Base-by-base conservation (phyloP, 2,113 vertebrate genomes). In the Pygathrix nemaeus region DNA sequence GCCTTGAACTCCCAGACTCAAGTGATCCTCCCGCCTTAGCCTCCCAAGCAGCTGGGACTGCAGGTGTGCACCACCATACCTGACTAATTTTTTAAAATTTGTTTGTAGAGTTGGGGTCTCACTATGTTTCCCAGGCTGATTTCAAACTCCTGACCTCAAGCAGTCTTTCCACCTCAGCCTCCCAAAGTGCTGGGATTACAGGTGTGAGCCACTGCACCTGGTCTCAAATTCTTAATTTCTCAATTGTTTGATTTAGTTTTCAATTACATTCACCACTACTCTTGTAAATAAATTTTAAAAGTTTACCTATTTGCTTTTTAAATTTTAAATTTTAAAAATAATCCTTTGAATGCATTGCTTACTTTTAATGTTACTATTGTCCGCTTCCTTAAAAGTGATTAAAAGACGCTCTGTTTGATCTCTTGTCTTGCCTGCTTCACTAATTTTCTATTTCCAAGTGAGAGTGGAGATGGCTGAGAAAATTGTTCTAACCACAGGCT, bases 181-280 rank as follows among this genome's bases (percentile, higher is more conserved):
- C 66, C 32, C 66, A 68, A 68, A 35, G 32, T 35, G 66, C 66
- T 68, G 16, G 66, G 66, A 68, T 68, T n/a, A 35, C 32, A 68
- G 66, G 32, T 17, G 32, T 68, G 66, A 68, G 66, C 32, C 66
- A 80, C 66, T 35, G 7, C 16, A 68, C 66, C 13, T n/a, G 32
- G 48, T 32, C 16, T 80, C 32, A 90, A 61, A 87, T 70, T 94
- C 86, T 92, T 88, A 52, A 35, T 94, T 80, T 94, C 61, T 88
- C 17, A 76, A 7, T 55, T 40, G 12, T 81, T 94, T 30, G 11
- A 5, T 75, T 81, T 88, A 57, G 55, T 30, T 64, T 81, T 78
- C n/a, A 75, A 18, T n/a, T 20, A 76, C 50, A 73, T 76, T 90
- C 32, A 78, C 59, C 8, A 48, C 27, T 40, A 30, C 1, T 16